Conservation (phyloP, 2,113 vertebrate genomes). For the Antennarius striatus region DNA sequence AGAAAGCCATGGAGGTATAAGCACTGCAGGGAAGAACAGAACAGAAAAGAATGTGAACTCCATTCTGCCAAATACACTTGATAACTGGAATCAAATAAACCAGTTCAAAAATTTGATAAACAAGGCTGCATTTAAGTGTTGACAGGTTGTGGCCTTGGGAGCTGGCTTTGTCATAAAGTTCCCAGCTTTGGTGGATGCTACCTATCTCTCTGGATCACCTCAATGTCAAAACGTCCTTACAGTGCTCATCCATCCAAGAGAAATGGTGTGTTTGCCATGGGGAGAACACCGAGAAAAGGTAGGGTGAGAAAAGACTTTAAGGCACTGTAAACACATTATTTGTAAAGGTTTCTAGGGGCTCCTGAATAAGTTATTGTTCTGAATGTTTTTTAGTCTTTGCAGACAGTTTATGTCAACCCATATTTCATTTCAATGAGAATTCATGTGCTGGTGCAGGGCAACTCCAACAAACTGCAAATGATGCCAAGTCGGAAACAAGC, state of each 20-base stretch:
- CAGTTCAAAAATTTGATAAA: not conserved
- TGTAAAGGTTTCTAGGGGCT: no score
- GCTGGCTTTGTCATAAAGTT: conserved; percentile 17
- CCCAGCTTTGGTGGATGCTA: conserved; percentile 21
- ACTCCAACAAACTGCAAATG: not conserved
- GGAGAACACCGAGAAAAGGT: not conserved
- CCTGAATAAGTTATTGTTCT: not conserved
- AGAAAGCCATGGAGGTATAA: not conserved
- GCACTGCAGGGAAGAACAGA: no score
- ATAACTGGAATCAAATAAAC: conserved; percentile 2
- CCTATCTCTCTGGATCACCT: conserved; percentile 23
- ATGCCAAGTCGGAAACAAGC: not conserved
- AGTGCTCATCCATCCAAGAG: conserved; percentile 30
- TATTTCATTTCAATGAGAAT: not conserved
- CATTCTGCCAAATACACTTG: not conserved
- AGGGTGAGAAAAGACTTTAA: not conserved
- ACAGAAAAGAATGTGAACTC: no score
- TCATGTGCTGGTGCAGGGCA: not conserved
- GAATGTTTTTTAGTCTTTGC: not conserved
- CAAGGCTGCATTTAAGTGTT: conserved; percentile 16
- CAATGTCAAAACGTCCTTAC: conserved; percentile 54
- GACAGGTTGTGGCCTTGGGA: conserved; percentile 41
- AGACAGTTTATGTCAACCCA: no score
- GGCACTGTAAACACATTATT: not conserved
- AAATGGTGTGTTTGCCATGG: conserved; percentile 26